A percentile compares a stretch with the other conserved stretches of the same genome.
phyloP scores from a whole-genome alignment of 2,797 vertebrate species.

The Sebastes dallii region DNA sequence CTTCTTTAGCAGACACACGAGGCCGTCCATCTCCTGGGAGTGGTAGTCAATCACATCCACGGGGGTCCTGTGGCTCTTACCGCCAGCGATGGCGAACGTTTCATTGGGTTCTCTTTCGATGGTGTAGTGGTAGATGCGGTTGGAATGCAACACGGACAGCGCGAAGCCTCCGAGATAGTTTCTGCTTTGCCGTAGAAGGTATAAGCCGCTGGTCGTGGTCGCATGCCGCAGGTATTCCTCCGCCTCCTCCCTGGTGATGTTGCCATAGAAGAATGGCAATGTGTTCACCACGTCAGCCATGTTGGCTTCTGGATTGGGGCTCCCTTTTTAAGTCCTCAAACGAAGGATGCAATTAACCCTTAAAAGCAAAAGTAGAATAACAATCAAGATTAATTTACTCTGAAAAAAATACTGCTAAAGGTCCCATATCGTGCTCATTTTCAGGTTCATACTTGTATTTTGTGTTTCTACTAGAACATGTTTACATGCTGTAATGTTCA shows the following conservation, averaged over 20 bases:
- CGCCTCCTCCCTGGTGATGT: conserved; percentile 94
- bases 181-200: conserved; percentile 92
- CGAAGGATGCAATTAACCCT: conserved; percentile 36
- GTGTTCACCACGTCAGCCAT: conserved; percentile 81
- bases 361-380: background rate
- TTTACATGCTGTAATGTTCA: too few species aligned
- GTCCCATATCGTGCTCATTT: too few species aligned
- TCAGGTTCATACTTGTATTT: too few species aligned
- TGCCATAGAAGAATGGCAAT: conserved; percentile 93
- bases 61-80: conserved; percentile 87
- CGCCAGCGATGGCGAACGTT: conserved; percentile 91
- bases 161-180: conserved; percentile 94
- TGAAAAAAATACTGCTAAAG: background rate
- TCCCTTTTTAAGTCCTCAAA: background rate
- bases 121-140: conserved; percentile 92
- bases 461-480: too few species aligned
- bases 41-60: conserved; percentile 91
- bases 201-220: conserved; percentile 52
- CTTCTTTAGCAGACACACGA: conserved; percentile 90
- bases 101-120: conserved; percentile 91
- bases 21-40: conserved; percentile 89
- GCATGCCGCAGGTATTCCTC: conserved; percentile 79
- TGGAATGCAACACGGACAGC: conserved; percentile 85
- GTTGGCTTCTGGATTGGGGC: background rate
- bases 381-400: background rate